Conservation (phyloP, 2,888 invertebrate species). For the Bombylius major region DNA sequence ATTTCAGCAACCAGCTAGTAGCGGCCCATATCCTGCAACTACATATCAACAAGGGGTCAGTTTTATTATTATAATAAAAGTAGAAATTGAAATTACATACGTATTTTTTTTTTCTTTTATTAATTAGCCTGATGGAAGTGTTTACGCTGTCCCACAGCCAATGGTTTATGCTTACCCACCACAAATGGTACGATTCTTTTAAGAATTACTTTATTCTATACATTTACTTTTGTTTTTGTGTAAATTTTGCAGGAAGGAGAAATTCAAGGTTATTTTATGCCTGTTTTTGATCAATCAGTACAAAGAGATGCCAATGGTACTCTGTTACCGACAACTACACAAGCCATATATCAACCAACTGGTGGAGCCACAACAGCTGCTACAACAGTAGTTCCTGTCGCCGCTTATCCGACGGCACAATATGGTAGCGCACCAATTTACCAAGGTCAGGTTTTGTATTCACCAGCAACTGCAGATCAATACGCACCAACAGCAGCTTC, state of each 20-base stretch:
- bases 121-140: slow-evolving; percentile 34
- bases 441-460: slow-evolving; percentile 35
- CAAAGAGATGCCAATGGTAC: slow-evolving; percentile 25
- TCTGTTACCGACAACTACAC: slow-evolving; percentile 27
- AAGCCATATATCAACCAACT: slow-evolving; percentile 30
- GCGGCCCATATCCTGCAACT: slow-evolving; percentile 29
- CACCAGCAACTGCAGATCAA: slow-evolving; percentile 35
- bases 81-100: background rate
- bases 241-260: slow-evolving; percentile 26
- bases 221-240: slow-evolving; percentile 6
- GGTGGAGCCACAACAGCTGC: slow-evolving; percentile 24
- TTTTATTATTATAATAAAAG: slow-evolving; percentile 4
- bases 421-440: slow-evolving; percentile 33
- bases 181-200: slow-evolving; percentile 20
- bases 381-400: slow-evolving; percentile 29
- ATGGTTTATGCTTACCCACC: slow-evolving; percentile 36
- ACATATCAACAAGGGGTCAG: slow-evolving; percentile 37
- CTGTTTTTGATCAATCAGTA: slow-evolving; percentile 33
- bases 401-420: slow-evolving; percentile 32
- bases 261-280: slow-evolving; percentile 35
- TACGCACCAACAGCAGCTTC: slow-evolving; percentile 22
- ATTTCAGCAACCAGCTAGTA: slow-evolving; percentile 30
- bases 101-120: background rate
- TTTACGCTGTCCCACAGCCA: slow-evolving; percentile 36
- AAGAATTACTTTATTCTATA: background rate